Evolutionary conservation across 2,113 vertebrate species (phyloP), one percentile per base, ranked within the genome.

Genomic region (Kryptolebias marmoratus): DNA sequence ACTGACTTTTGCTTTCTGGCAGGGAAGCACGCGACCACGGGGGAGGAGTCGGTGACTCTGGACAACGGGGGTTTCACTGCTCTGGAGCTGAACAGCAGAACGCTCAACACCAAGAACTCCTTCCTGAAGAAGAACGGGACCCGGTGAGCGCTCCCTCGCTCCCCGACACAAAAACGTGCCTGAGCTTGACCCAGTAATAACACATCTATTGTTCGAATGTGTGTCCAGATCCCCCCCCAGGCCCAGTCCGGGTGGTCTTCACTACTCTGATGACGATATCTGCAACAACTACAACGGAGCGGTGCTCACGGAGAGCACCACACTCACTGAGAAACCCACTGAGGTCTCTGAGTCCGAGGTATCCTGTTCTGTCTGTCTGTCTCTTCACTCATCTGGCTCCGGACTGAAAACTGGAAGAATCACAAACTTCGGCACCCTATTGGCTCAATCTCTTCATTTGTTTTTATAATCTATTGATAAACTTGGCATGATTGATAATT

Each of bases 221-320:
- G 30, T 18, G 11, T 68, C 60, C 67, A 98, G 97, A 89, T 98
- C 97, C 73, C 97, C 97, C 9, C 97, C 97, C 32, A 95, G 97
- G 30, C 97, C 97, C 8, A 99, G 96, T 88, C 97, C 97, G 0
- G 97, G 96, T 0, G 96, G 95, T 2, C 94, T 99, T 69, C 96
- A 93, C 91, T 99, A 98, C 90, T 98, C 97, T 0, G 97, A 98
- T 0, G 97, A 98, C 77, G 97, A 99, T 77, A 94, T 98, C 84
- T 96, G 96, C 69, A 96, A 93, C 93, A 98, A 96, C 88, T 98
- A 98, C 84, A 98, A 98, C 0, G 96, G 96, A 1, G 90, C 95
- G 0, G 95, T 94, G 74, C 94, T 97, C 68, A 96, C 94, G 0
- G 97, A 98, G 85, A 95, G 94, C 79, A 85, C 94, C 62, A 94